phyloP scores from a whole-genome alignment of 2,797 vertebrate species.

The Rhincodon typus region DNA sequence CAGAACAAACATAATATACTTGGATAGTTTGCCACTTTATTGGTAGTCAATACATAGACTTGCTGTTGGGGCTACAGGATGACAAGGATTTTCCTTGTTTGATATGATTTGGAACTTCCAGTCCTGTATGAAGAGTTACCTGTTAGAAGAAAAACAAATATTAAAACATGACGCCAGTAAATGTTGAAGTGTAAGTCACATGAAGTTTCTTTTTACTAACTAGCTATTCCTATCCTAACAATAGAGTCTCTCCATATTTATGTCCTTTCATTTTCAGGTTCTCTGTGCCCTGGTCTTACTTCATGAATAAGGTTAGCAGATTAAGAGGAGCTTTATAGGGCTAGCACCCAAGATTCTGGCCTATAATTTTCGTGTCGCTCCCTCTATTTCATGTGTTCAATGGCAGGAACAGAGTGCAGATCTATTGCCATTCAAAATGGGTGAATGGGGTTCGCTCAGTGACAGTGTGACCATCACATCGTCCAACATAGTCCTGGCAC shows the following conservation, averaged over 20 bases:
- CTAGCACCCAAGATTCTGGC: not conserved
- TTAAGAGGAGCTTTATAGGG: not conserved
- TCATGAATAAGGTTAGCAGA: not conserved
- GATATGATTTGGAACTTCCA: conserved; percentile 79
- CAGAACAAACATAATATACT: not conserved
- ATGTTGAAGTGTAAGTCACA: not conserved
- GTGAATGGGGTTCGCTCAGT: no score
- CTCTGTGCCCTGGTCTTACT: not conserved
- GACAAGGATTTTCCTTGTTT: conserved; percentile 24
- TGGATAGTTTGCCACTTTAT: not conserved
- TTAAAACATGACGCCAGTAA: not conserved
- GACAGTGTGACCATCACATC: not conserved
- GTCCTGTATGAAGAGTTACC: conserved; percentile 86
- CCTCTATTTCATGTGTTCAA: not conserved
- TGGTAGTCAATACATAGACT: conserved; percentile 27
- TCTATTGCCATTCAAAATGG: no score
- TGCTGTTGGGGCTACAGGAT: conserved; percentile 12
- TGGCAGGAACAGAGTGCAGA: not conserved
- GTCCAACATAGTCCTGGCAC: not conserved
- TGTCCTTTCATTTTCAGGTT: not conserved
- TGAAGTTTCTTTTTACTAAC: not conserved
- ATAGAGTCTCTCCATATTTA: not conserved
- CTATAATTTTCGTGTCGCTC: not conserved
- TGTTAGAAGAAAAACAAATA: conserved; percentile 51
- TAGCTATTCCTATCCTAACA: not conserved